Percentiles rank a stretch among this genome's conserved stretches.
phyloP scores from a whole-genome alignment of 37 sponge, comb jelly and placozoan species.

The Cliona cf. orientalis region DNA sequence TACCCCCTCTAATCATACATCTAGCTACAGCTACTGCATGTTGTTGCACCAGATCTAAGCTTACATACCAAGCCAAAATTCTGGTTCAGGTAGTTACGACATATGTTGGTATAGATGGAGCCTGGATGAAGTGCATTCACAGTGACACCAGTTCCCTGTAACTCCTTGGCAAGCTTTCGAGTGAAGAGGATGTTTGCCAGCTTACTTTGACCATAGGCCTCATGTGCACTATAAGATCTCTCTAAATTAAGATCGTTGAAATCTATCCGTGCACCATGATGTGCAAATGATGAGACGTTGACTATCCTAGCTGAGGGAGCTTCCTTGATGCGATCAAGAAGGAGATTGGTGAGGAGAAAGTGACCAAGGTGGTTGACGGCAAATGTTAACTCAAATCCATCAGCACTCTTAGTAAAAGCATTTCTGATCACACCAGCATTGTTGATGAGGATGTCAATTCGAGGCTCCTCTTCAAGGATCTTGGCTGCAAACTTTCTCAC shows the following conservation, averaged over 20 bases:
- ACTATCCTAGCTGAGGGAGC: constrained; percentile 76
- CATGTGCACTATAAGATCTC: constrained; percentile 14
- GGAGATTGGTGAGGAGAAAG: constrained; percentile 67
- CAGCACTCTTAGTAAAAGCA: constrained; percentile 40
- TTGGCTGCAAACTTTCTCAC: constrained; percentile 75
- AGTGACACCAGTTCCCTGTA: constrained; percentile 67
- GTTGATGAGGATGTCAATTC: constrained; percentile 77
- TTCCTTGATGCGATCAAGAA: constrained; percentile 67
- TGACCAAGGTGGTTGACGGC: constrained; percentile 72
- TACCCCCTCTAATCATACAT: too few species aligned
- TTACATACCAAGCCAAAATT: too few species aligned
- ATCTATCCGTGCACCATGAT: constrained; percentile 35
- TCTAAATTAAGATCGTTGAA: constrained; percentile 48
- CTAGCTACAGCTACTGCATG: too few species aligned
- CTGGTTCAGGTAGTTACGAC: too few species aligned
- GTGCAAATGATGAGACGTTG: constrained; percentile 65
- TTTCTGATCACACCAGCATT: constrained; percentile 72
- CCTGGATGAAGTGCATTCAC: constrained; percentile 60
- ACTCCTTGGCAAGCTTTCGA: constrained; percentile 53
- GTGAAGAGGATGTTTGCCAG: constrained; percentile 86
- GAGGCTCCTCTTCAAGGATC: constrained; percentile 54
- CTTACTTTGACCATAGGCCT: constrained; percentile 75
- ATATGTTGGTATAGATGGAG: too few species aligned
- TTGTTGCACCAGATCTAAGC: too few species aligned
- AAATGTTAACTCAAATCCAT: constrained; percentile 65